Base-by-base conservation (phyloP, 2,888 invertebrate species). In the Rhogogaster chlorosoma region DNA sequence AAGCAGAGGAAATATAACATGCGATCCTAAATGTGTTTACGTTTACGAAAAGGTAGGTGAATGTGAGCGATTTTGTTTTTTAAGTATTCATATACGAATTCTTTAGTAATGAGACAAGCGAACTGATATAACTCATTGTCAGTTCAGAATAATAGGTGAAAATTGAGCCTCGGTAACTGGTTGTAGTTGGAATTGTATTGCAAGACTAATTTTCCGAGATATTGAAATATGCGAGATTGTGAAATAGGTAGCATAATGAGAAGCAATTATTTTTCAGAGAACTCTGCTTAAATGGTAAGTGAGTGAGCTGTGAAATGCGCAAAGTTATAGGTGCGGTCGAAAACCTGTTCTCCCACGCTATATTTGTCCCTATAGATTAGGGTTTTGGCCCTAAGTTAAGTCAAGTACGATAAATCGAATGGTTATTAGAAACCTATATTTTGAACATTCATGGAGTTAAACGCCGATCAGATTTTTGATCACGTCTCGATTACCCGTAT, bases 321-420 rank as follows among this genome's bases (percentile, higher is more conserved):
- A 45, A 84, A 84, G 84, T 85, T 88, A 89, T n/a, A 73, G 90
- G 90, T 88, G 89, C 89, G 90, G 90, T 87, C 89, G 85, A 88
- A 86, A 87, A 91, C 91, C 90, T 88, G 91, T 80, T 85, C 70
- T 85, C 84, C 84, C 84, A 85, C 84, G 84, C 82, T 70, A 78
- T 70, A 70, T 85, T 77, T 80, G 45, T 42, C 84, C 71, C 84
- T 38, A 26, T 38, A 29, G 36, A 84, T 57, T 73, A 73, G 42
- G 61, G 73, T 84, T 29, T 73, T 53, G 22, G 84, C n/a, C 83
- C 45, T 42, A 45, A 83, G 32, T 32, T 42, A 32, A 71, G 32
- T 32, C 12, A 53, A 7, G 67, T 64, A 42, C 18, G n/a, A 22
- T 1, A 10, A 26, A 53, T 83, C 49, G 83, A 83, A 70, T 6